Evolutionary conservation across 2,888 invertebrate species (phyloP).

Genomic region (Cyclophora punctaria): DNA sequence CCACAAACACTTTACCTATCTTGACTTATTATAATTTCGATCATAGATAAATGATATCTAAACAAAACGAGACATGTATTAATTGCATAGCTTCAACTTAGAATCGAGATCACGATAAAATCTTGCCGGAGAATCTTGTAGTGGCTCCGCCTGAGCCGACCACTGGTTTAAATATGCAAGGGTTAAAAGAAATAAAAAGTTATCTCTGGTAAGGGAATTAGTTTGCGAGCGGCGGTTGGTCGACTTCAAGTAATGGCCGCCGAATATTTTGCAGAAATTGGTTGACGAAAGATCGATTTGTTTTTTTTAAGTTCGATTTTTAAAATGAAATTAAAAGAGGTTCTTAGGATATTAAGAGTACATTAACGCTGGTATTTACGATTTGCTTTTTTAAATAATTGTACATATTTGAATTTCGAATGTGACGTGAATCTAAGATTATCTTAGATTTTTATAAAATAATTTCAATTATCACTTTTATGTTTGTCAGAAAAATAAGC

Average conservation of each 20-base stretch:
- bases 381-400: no score
- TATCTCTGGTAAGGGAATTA: constrained; percentile 46
- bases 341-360: no score
- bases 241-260: constrained; percentile 9
- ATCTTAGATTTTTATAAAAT: no score
- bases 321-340: no score
- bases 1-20: not conserved
- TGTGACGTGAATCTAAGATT: no score
- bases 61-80: constrained; percentile 23
- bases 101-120: constrained; percentile 21
- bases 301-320: no score
- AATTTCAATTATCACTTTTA: no score
- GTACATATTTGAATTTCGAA: no score
- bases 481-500: no score
- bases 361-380: no score
- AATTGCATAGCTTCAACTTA: constrained; percentile 19
- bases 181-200: constrained; percentile 52
- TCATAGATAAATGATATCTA: constrained; percentile 22
- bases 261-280: constrained; percentile 15
- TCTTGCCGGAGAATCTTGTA: constrained; percentile 17
- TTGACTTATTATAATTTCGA: constrained; percentile 14
- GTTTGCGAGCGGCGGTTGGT: constrained; percentile 48
- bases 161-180: constrained; percentile 27
- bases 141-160: constrained; percentile 10
- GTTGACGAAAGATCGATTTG: no score